Evolutionary conservation across 2,797 vertebrate species (phyloP).

Genomic region (Glyptemys insculpta): DNA sequence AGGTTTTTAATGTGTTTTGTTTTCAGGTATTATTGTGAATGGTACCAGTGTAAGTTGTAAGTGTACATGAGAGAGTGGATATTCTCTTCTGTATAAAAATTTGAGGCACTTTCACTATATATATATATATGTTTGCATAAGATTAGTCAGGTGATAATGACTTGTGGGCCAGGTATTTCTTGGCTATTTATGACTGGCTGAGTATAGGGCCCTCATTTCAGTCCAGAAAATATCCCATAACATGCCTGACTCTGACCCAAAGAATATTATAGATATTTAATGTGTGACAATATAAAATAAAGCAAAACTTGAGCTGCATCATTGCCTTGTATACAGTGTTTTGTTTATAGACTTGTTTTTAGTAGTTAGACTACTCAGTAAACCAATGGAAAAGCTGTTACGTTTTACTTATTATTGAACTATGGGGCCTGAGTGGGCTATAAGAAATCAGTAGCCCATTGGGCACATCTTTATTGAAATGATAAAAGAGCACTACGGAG

Average conservation of each 20-base stretch:
- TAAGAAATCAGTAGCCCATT: neutral
- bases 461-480: neutral
- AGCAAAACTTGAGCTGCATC: neutral
- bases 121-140: neutral
- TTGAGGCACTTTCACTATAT: neutral
- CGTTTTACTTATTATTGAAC: neutral
- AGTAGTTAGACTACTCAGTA: neutral
- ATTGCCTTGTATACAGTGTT: neutral
- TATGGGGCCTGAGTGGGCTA: neutral
- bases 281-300: neutral
- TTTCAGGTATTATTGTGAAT: neutral
- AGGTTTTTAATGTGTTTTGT: neutral
- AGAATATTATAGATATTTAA: neutral
- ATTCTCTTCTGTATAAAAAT: neutral
- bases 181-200: neutral
- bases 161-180: neutral
- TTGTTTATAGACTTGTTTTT: neutral
- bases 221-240: neutral
- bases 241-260: neutral
- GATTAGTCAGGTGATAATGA: neutral
- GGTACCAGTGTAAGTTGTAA: neutral
- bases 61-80: neutral
- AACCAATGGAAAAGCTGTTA: neutral
- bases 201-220: neutral
- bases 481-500: neutral